A percentile compares a stretch with the other conserved stretches of the same genome.
phyloP scores from a whole-genome alignment of 2,888 invertebrate species.

The Limenitis camilla region DNA sequence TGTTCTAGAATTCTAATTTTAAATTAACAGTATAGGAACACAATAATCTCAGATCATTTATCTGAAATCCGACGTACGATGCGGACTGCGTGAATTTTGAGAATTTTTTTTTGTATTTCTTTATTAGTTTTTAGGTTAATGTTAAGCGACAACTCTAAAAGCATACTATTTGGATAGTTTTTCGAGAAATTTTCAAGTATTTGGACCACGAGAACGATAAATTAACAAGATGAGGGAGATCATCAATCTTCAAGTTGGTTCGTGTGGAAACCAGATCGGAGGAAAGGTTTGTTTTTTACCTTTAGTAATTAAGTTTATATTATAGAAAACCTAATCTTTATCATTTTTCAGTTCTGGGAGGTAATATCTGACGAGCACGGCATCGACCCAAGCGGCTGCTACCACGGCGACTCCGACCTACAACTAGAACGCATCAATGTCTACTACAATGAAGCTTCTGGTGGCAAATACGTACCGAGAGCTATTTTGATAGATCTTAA shows the following conservation, averaged over 20 bases:
- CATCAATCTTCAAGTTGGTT: slow-evolving; percentile 81
- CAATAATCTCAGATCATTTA: slow-evolving; percentile 27
- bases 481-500: slow-evolving; percentile 61
- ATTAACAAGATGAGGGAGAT: slow-evolving; percentile 81
- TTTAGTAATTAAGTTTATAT: not conserved
- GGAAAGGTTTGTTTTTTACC: slow-evolving; percentile 78
- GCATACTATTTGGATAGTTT: slow-evolving; percentile 36
- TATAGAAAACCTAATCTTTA: not conserved
- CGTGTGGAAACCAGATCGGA: slow-evolving; percentile 80
- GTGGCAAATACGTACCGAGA: slow-evolving; percentile 59
- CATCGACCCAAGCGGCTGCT: slow-evolving; percentile 59
- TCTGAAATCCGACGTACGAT: slow-evolving; percentile 55
- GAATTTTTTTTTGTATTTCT: slow-evolving; percentile 25
- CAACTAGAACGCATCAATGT: slow-evolving; percentile 85
- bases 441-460: slow-evolving; percentile 81
- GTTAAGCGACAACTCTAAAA: slow-evolving; percentile 54
- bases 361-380: slow-evolving; percentile 61
- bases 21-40: slow-evolving; percentile 25
- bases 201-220: slow-evolving; percentile 26
- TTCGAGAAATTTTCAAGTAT: slow-evolving; percentile 56
- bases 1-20: slow-evolving; percentile 40
- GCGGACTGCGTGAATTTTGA: slow-evolving; percentile 47
- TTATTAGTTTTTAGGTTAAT: slow-evolving; percentile 66
- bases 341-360: slow-evolving; percentile 56
- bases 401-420: slow-evolving; percentile 80